Evolutionary conservation across 2,113 vertebrate genomes (phyloP).

Genomic region (Equus quagga): DNA sequence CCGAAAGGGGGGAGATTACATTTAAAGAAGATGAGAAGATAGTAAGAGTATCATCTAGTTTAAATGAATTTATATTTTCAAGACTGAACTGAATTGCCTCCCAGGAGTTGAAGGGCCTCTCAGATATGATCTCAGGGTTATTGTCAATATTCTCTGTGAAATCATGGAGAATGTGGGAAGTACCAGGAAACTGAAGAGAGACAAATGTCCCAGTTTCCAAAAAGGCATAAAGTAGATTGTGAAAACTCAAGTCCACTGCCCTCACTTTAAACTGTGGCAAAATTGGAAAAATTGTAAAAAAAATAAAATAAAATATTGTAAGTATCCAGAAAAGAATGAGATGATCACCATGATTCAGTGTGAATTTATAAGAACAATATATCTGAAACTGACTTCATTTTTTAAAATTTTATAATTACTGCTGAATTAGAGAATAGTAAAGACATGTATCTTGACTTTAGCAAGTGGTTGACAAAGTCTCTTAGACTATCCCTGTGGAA

Average conservation of each 20-base stretch:
- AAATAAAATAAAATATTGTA: not conserved
- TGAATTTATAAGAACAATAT: constrained; percentile 34
- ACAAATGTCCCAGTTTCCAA: not conserved
- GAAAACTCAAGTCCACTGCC: not conserved
- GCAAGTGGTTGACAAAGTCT: constrained; percentile 6
- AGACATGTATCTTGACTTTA: constrained; percentile 52
- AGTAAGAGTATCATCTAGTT: constrained; percentile 27
- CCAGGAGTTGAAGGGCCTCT: not conserved
- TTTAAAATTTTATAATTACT: constrained; percentile 33
- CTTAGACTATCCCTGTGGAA: not conserved
- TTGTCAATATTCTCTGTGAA: not conserved
- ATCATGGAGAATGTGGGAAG: not conserved
- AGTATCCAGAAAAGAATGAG: constrained; percentile 17
- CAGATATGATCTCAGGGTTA: not conserved
- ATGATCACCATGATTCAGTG: not conserved
- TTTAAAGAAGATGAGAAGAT: not conserved
- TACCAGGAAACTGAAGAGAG: not conserved
- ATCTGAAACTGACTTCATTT: constrained; percentile 1
- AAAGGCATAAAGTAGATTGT: not conserved
- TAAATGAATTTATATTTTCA: constrained; percentile 43
- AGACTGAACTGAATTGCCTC: not conserved
- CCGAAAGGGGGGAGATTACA: constrained; percentile 7
- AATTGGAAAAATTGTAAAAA: not conserved
- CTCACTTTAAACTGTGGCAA: not conserved
- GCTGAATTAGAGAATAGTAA: constrained; percentile 24